phyloP scores from a whole-genome alignment of 2,888 invertebrate species.

The Latheticus oryzae region DNA sequence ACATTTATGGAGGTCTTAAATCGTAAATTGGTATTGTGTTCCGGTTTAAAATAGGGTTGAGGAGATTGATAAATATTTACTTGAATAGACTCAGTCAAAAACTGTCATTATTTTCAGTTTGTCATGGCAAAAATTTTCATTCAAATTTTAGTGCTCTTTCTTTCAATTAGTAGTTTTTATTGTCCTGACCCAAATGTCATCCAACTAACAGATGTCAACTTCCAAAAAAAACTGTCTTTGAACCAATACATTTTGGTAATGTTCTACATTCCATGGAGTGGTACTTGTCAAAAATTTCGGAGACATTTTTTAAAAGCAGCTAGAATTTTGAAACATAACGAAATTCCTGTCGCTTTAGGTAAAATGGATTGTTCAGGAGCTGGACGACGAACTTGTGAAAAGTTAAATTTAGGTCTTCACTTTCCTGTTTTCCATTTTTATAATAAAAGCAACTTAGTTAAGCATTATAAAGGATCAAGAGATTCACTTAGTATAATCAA shows the following conservation, averaged over 20 bases:
- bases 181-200: constrained; percentile 7
- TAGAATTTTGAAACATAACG: background rate
- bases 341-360: constrained; percentile 4
- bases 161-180: too few species aligned
- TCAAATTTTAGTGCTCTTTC: too few species aligned
- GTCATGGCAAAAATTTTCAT: too few species aligned
- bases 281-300: constrained; percentile 7
- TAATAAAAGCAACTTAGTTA: constrained; percentile 4
- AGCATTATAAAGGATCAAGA: constrained; percentile 1
- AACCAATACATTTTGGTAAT: constrained; percentile 4
- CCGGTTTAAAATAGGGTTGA: too few species aligned
- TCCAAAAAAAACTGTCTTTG: background rate
- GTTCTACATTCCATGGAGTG: constrained; percentile 22
- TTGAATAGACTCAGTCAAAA: too few species aligned
- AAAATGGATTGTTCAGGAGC: constrained; percentile 15
- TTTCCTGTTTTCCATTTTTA: constrained; percentile 9
- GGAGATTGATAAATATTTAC: too few species aligned
- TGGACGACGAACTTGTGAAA: background rate
- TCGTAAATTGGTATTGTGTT: too few species aligned
- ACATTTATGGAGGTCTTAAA: background rate
- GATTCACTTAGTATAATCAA: constrained; percentile 3
- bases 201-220: constrained; percentile 12
- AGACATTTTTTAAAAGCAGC: constrained; percentile 16
- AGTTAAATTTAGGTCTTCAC: background rate
- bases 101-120: too few species aligned